Base-by-base conservation (phyloP, 1,140 invertebrate genomes). In the Drosophila watanabei region DNA sequence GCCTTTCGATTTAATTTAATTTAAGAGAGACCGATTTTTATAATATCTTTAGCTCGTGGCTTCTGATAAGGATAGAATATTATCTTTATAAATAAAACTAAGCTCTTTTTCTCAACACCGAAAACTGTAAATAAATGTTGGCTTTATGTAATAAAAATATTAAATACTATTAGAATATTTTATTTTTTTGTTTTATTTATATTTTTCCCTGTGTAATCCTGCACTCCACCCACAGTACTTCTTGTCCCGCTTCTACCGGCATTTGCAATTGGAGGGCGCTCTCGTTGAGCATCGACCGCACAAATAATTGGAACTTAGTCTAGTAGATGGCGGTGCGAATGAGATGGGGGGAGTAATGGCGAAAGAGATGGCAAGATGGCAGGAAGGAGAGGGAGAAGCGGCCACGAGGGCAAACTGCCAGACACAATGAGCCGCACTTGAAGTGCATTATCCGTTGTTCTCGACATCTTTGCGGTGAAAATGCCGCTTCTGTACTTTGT, bases 221-320 rank as follows among this genome's bases (percentile, higher is more conserved):
- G 65, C 70, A 73, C 68, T 73, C 49, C 28, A 73, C 37, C 37
- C 69, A 32, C 63, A 24, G 24, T 24, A 46, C 61, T 33, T 41
- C 10, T 43, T 49, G 48, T 52, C 33, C 30, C 79, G 58, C 54
- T 58, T 48, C 24, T 43, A 61, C 68, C 37, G 68, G 37, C 70
- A 73, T 73, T 64, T 81, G 79, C 79, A 81, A 68, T 80, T 39
- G 59, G 70, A 68, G 46, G 58, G 64, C 82, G 52, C 78, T 70
- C 82, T 70, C 82, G 70, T 71, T 80, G 68, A 70, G 59, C 85
- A 75, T 85, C 85, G 85, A 89, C 85, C 85, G 81, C 85, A 90
- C 85, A 89, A 89, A 89, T 89, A 89, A 89, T 89, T 89, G 86
- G 86, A 89, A 89, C 86, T 90, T 89, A 89, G 85, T 88, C 85